Evolutionary conservation across 1,140 invertebrate genomes (phyloP), one percentile per base, ranked within the genome.

Genomic region (Drosophila pallidifrons): DNA sequence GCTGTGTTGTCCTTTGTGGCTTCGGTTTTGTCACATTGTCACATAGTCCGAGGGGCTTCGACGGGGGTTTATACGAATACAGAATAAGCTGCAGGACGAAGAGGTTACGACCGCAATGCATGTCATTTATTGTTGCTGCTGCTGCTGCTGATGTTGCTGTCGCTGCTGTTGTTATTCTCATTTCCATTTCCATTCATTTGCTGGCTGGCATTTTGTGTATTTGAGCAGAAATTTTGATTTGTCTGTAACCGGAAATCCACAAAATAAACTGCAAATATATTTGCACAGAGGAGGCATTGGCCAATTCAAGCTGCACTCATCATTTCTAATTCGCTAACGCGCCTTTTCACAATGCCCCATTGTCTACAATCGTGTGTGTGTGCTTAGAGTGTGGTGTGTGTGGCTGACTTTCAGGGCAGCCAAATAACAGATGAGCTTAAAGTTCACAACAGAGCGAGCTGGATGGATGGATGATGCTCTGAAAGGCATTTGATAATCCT

Each of bases 211-310:
- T 83, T 88, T 87, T 87, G 82, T 79, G 77, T 77, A 72, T 82
- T 79, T 88, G 74, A 72, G 83, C 80, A 77, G 78, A 89, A 89
- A 89, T 88, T 88, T 89, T 88, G 85, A 88, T 89, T 88, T 85
- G 85, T 85, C 81, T 89, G 78, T 85, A 88, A 81, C 77, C 86
- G 85, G 81, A 88, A 88, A 89, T 89, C 81, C 85, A 74, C 85
- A 88, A 83, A 89, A 89, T 81, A 88, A 82, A 83, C 77, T 72
- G 77, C 70, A 88, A 83, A 89, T 83, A 83, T 88, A 88, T 88
- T 89, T 87, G 70, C 69, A 77, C 70, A 82, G 77, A 25, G 16
- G 20, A 25, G n/a, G 28, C 28, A 38, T 35, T 41, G 49, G 30
- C 32, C 16, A 49, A 30, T 58, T 30, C 16, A 35, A 13, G 20